phyloP scores from a whole-genome alignment of 2,797 vertebrate genomes.

The Halcyon badia region DNA sequence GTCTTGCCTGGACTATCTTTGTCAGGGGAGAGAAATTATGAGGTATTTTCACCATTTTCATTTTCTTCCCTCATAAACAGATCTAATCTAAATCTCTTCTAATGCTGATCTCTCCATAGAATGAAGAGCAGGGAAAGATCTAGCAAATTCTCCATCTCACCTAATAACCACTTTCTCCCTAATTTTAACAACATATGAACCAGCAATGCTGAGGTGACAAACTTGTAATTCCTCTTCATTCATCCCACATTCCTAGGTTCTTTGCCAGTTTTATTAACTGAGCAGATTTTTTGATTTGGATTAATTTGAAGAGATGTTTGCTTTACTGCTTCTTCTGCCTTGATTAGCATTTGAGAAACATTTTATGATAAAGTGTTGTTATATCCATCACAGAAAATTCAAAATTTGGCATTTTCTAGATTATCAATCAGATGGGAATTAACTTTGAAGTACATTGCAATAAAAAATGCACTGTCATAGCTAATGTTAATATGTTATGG shows the following conservation, averaged over 20 bases:
- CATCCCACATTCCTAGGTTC: background rate
- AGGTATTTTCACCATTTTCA: background rate
- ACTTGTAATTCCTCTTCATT: background rate
- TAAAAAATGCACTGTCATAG: rapidly evolving
- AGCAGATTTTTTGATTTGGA: background rate
- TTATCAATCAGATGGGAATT: background rate
- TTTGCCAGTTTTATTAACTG: background rate
- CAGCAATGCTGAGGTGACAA: background rate
- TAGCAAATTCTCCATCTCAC: background rate
- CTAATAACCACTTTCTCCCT: background rate
- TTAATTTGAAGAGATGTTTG: background rate
- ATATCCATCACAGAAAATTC: background rate
- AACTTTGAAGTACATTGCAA: background rate
- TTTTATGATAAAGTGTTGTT: background rate
- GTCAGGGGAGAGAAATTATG: background rate
- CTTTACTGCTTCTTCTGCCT: background rate
- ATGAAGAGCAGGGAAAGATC: background rate
- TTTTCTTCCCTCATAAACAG: background rate
- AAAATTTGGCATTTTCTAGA: background rate
- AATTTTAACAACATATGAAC: background rate
- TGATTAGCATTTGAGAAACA: background rate
- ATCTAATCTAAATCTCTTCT: background rate
- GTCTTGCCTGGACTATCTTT: background rate
- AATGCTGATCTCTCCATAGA: background rate
- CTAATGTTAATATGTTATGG: background rate